Conservation (phyloP, 2,113 vertebrate genomes). For the Abramis brama region DNA sequence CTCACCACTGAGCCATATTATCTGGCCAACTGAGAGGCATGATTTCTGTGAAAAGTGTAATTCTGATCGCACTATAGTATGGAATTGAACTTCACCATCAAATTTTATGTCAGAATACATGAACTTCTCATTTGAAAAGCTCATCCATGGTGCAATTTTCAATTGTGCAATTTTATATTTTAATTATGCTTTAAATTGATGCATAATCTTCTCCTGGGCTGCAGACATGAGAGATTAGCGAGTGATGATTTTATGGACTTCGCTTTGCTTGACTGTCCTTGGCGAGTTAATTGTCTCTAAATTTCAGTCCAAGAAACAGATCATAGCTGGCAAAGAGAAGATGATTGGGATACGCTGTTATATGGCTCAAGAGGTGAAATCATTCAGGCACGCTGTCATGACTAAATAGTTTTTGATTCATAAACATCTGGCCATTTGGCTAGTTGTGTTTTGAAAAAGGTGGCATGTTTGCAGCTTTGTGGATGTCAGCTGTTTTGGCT, state of each 20-base stretch:
- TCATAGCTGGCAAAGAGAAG: slow-evolving; percentile 12
- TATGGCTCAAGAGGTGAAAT: slow-evolving; percentile 8
- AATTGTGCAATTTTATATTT: slow-evolving; percentile 13
- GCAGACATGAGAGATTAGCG: not conserved
- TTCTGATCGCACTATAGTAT: not conserved
- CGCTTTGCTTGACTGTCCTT: slow-evolving; percentile 33
- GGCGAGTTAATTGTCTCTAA: slow-evolving; percentile 36
- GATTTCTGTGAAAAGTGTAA: slow-evolving; percentile 33
- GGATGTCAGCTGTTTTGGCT: slow-evolving; percentile 27
- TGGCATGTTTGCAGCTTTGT: slow-evolving; percentile 29
- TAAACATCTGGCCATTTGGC: slow-evolving; percentile 44
- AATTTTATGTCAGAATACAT: slow-evolving; percentile 7
- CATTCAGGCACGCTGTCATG: slow-evolving; percentile 32
- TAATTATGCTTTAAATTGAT: slow-evolving; percentile 10
- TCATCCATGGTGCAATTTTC: not conserved
- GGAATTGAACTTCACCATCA: not conserved
- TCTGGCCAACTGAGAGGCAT: slow-evolving; percentile 24
- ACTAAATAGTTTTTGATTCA: slow-evolving; percentile 40
- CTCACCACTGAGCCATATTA: slow-evolving; percentile 36
- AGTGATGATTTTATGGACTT: slow-evolving; percentile 25
- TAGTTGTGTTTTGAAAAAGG: slow-evolving; percentile 36
- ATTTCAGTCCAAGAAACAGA: slow-evolving; percentile 48
- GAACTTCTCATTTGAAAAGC: slow-evolving; percentile 3
- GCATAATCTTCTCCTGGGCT: slow-evolving; percentile 13
- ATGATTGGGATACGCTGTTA: slow-evolving; percentile 8